phyloP scores from a whole-genome alignment of 2,113 vertebrate genomes.

The Otus sunia region DNA sequence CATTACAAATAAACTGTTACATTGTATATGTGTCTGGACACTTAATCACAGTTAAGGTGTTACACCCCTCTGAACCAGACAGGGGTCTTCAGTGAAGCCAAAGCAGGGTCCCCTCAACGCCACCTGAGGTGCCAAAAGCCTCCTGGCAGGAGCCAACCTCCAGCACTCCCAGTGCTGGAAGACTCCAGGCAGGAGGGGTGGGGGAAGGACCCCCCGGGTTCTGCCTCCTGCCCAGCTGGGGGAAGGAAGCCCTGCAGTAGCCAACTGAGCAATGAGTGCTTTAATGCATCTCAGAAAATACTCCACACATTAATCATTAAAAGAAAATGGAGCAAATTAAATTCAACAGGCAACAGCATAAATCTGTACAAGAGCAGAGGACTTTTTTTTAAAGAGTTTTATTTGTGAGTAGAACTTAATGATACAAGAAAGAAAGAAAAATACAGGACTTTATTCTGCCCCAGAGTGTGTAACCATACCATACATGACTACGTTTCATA shows the following conservation, averaged over 20 bases:
- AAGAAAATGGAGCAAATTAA: neutral
- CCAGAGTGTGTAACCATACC: constrained; percentile 66
- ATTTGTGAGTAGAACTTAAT: constrained; percentile 87
- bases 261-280: too few species aligned
- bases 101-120: neutral
- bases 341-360: neutral
- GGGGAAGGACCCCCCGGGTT: too few species aligned
- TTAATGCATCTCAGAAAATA: too few species aligned
- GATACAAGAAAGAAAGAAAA: constrained; percentile 76
- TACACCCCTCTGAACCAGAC: neutral
- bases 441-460: constrained; percentile 49
- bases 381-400: constrained; percentile 75
- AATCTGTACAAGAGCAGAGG: neutral
- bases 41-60: neutral
- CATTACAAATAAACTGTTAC: neutral
- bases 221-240: neutral
- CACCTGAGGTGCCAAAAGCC: too few species aligned
- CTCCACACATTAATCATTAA: neutral
- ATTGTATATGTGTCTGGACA: accelerated
- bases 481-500: constrained; percentile 72
- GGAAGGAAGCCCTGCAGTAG: neutral
- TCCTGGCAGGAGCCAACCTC: too few species aligned
- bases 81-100: accelerated
- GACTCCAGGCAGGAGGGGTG: too few species aligned
- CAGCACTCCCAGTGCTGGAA: neutral